Base-by-base conservation (phyloP, 92 coral and sea anemone species). In the Zoanthus sansibaricus region DNA sequence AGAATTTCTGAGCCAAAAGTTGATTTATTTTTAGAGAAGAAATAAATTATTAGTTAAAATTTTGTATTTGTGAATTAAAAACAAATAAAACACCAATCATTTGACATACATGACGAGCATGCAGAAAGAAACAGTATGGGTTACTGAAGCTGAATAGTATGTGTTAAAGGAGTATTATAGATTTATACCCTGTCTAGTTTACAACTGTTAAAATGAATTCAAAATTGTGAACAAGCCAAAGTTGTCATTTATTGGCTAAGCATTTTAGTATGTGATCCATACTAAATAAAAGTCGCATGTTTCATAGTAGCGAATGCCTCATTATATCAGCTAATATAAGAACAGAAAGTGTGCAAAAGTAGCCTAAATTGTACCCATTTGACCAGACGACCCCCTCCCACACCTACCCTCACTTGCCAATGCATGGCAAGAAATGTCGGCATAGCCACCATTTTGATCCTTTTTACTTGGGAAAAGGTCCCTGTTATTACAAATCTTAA, bases 291-390 rank as follows among this genome's bases (percentile, higher is more conserved):
- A 74, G 51, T 73, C 73, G 82, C 88, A 84, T 84, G 74, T 84
- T 73, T 84, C 82, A 84, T 21, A 73, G 82, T 33, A 84, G 56
- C 73, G 66, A 84, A 84, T 84, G 54, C 58, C 79, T 73, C 49
- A 85, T 85, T 74, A 45, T 45, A 84, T 11, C 54, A 49, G 54
- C 54, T 49, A 49, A 49, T 52, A 73, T 56, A 84, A 71, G 32
- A 56, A 84, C 72, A 84, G 54, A 54, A 84, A 84, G 82, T 51
- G 88, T 20, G 75, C 79, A 84, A 74, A 84, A 72, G 55, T 73
- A 42, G 88, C 82, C 88, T 84, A 25, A 84, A 84, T 73, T 49
- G 49, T 73, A 74, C 88, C 88, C 82, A 58, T 84, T 70, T 58
- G 82, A 44, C 4, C 88, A 15, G 72, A 25, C 14, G 74, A 84